Percentiles rank a stretch among this genome's conserved stretches.
phyloP scores from a whole-genome alignment of 2,888 invertebrate genomes.

The Drosophila gaucha region DNA sequence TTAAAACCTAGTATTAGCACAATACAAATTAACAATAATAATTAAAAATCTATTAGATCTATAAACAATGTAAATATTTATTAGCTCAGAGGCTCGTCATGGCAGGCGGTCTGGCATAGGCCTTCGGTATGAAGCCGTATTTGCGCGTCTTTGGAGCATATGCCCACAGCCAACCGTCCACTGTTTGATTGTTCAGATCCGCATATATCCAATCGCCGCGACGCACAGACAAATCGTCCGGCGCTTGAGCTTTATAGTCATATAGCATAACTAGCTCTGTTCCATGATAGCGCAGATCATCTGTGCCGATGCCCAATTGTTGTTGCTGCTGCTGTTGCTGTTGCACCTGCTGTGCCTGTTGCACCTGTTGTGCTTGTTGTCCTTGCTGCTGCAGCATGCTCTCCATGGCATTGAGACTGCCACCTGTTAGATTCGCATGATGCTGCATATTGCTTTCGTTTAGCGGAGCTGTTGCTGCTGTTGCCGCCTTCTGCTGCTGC shows the following conservation, averaged over 20 bases:
- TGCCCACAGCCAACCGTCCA: constrained; percentile 97
- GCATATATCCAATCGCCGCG: constrained; percentile 98
- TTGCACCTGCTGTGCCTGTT: constrained; percentile 61
- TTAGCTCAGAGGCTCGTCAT: constrained; percentile 89
- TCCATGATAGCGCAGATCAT: constrained; percentile 92
- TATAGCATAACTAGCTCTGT: constrained; percentile 97
- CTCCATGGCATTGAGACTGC: constrained; percentile 53
- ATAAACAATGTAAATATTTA: neutral
- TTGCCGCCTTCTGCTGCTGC: constrained; percentile 57
- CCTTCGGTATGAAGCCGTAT: constrained; percentile 98
- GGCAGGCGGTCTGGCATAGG: constrained; percentile 96
- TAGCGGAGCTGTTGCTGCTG: constrained; percentile 40
- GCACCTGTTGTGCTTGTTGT: constrained; percentile 58
- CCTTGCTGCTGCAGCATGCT: constrained; percentile 58
- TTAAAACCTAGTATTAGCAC: constrained; percentile 35
- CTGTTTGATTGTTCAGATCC: constrained; percentile 96
- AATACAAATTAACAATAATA: constrained; percentile 37
- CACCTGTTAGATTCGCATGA: constrained; percentile 51
- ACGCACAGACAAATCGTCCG: constrained; percentile 95
- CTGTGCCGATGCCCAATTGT: constrained; percentile 83
- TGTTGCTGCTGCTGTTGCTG: constrained; percentile 67
- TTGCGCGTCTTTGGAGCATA: constrained; percentile 96
- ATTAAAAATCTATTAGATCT: neutral
- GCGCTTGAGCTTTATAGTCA: constrained; percentile 97
- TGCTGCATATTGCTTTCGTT: constrained; percentile 63